Percentiles rank a stretch among this genome's conserved stretches.
Evolutionary conservation across 2,797 vertebrate species (phyloP).

Genomic region (Pygocentrus nattereri): DNA sequence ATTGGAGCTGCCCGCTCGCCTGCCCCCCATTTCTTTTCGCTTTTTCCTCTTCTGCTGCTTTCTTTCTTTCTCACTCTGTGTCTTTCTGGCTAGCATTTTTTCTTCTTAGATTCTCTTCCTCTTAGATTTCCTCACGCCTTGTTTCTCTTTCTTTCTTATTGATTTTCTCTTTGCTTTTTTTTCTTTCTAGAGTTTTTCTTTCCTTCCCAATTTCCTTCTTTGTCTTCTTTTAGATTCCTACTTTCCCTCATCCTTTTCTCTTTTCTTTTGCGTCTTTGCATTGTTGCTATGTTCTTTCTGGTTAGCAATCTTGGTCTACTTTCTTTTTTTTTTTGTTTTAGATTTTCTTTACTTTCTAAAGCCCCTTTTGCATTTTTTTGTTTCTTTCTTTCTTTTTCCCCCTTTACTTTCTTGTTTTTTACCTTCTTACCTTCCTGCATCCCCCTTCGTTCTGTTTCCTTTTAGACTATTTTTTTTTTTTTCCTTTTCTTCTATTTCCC

Average conservation of each 20-base stretch:
- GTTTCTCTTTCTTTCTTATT: not conserved
- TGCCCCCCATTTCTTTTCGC: not conserved
- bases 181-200: not conserved
- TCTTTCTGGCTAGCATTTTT: not conserved
- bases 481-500: too few relatives aligned
- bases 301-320: not conserved
- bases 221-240: not conserved
- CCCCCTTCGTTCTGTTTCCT: too few relatives aligned
- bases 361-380: too few relatives aligned
- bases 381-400: not conserved
- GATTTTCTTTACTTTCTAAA: too few relatives aligned
- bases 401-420: not conserved
- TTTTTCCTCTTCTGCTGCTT: not conserved
- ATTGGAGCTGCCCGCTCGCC: conserved; percentile 68
- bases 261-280: not conserved
- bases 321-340: not conserved
- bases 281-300: not conserved
- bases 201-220: not conserved
- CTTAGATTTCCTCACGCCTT: not conserved
- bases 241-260: too few relatives aligned
- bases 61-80: not conserved
- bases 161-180: not conserved
- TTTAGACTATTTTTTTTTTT: too few relatives aligned
- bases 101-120: not conserved
- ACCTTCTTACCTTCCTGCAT: too few relatives aligned